Evolutionary conservation across 2,113 vertebrate genomes (phyloP).

Genomic region (Neolamprologus caudopunctatus): DNA sequence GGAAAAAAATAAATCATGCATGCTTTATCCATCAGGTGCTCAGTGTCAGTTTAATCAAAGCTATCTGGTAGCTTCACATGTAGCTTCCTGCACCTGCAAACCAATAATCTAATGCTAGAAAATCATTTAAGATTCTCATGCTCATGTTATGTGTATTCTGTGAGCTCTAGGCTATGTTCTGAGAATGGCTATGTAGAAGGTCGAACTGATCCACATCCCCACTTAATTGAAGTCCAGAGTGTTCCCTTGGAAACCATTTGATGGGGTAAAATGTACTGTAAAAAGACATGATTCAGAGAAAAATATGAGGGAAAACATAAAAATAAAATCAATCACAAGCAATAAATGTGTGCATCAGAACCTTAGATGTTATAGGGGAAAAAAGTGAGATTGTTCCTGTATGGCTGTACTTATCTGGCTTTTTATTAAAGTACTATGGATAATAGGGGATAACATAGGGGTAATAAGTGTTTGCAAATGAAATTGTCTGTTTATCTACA

Average conservation of each 20-base stretch:
- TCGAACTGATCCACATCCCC: neutral
- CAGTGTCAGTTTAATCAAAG: neutral
- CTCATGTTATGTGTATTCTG: neutral
- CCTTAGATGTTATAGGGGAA: rapidly evolving
- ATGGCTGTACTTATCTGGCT: neutral
- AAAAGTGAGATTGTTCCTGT: neutral
- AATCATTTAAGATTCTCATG: neutral
- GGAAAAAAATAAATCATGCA: neutral
- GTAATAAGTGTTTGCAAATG: neutral
- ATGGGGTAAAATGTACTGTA: neutral
- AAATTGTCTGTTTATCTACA: neutral
- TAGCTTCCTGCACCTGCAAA: neutral
- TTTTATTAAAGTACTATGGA: neutral
- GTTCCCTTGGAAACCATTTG: slow-evolving; percentile 45
- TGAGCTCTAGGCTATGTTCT: neutral
- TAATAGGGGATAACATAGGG: neutral
- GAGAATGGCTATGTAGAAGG: neutral
- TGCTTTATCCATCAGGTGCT: neutral
- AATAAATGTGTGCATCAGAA: neutral
- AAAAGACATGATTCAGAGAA: neutral
- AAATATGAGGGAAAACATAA: neutral
- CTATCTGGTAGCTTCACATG: neutral
- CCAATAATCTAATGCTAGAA: neutral
- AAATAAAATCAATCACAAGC: neutral
- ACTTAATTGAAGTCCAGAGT: neutral